Percentiles rank a stretch among this genome's conserved stretches.
These are phyloP conservation scores for Laothoe populi DNA, from an alignment of 2,888 invertebrate genomes.

Conservation along the genomic window DNA sequence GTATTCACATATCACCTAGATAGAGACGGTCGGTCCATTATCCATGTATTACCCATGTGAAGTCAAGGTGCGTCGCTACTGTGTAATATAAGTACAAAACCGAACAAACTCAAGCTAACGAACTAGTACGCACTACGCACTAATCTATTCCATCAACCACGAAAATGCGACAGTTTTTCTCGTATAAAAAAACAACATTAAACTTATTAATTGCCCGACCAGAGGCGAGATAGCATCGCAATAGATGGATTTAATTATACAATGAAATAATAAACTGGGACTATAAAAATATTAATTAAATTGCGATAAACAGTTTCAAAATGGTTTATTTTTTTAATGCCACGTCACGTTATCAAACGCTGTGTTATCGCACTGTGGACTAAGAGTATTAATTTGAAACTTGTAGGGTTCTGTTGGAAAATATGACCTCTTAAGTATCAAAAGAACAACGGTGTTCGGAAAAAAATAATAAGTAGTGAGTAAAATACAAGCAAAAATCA, in stretches of 20 bases:
- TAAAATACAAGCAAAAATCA: too few relatives aligned
- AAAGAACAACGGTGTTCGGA: too few relatives aligned
- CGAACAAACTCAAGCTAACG: background rate
- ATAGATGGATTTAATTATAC: slow-evolving; percentile 36
- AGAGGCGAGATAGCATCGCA: slow-evolving; percentile 17
- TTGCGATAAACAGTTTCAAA: slow-evolving; percentile 55
- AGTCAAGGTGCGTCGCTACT: too few relatives aligned
- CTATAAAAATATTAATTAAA: slow-evolving; percentile 74
- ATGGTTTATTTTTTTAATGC: slow-evolving; percentile 16
- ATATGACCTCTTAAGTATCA: too few relatives aligned
- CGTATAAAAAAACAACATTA: slow-evolving; percentile 50
- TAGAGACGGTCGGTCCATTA: too few relatives aligned
- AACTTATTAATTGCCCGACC: slow-evolving; percentile 48
- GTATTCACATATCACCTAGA: too few relatives aligned
- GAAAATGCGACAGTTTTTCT: slow-evolving; percentile 38
- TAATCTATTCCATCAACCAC: slow-evolving; percentile 15
- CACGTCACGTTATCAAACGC: slow-evolving; percentile 38
- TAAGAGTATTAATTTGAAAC: background rate
- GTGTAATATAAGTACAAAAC: background rate
- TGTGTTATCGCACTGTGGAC: slow-evolving; percentile 11
- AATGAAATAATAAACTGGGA: slow-evolving; percentile 46
- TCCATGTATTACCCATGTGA: too few relatives aligned
- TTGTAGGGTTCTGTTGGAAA: slow-evolving; percentile 15
- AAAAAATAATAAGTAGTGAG: too few relatives aligned
- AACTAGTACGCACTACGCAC: slow-evolving; percentile 15